Evolutionary conservation across 92 coral and sea anemone species (phyloP).

Genomic region (Montipora capitata): DNA sequence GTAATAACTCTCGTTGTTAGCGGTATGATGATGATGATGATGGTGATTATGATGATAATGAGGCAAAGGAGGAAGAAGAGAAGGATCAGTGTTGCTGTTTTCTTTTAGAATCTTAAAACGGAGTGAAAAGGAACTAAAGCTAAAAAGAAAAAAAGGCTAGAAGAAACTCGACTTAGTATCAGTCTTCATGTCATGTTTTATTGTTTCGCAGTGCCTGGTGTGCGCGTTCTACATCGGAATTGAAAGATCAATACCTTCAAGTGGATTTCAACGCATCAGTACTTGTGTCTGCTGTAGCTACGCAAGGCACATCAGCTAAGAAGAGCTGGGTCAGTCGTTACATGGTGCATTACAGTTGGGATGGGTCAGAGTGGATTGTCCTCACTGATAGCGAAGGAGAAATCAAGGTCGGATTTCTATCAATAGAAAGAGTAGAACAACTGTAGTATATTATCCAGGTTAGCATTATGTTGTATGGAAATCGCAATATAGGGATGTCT

Average conservation of each 20-base stretch:
- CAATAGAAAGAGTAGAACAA: not conserved
- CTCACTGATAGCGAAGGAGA: not conserved
- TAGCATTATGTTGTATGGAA: too few species aligned
- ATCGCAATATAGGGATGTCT: too few species aligned
- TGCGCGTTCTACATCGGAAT: not conserved
- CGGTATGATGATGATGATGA: too few species aligned
- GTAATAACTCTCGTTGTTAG: too few species aligned
- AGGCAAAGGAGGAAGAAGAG: too few species aligned
- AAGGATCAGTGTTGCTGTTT: too few species aligned
- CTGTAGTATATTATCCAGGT: not conserved
- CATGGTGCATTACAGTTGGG: constrained; percentile 42
- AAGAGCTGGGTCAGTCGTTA: constrained; percentile 61
- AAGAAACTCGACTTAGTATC: too few species aligned
- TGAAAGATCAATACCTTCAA: constrained; percentile 11
- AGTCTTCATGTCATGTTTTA: too few species aligned
- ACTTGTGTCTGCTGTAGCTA: constrained; percentile 43
- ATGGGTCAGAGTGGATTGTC: constrained; percentile 54
- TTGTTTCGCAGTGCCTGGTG: constrained; percentile 23
- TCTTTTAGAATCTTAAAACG: too few species aligned
- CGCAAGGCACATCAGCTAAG: constrained; percentile 51
- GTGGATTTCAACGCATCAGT: constrained; percentile 21
- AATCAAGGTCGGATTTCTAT: constrained; percentile 7
- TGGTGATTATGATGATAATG: too few species aligned
- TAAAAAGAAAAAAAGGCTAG: too few species aligned
- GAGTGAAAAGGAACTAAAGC: too few species aligned